Base-by-base conservation (phyloP, 2,113 vertebrate genomes). In the Euleptes europaea region DNA sequence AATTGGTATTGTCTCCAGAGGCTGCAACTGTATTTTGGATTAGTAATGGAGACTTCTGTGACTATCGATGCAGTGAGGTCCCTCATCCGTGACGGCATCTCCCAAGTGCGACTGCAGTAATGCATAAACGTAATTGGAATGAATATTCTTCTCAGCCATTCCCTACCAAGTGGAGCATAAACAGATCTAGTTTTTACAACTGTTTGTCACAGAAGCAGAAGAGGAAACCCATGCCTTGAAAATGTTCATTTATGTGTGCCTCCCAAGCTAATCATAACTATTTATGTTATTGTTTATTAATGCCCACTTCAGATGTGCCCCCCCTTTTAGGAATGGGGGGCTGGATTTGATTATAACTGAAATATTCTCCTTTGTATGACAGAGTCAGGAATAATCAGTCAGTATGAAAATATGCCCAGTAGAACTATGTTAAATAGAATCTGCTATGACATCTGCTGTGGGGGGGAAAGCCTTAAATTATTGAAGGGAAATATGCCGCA, bases 401-500 rank as follows among this genome's bases (percentile, higher is more conserved):
- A 93, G 86, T 80, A 78, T 94, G 90, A 88, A 90, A 92, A 79
- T 60, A 19, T 72, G 49, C 90, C 78, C 83, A 60, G 82, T 79
- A 92, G 87, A 89, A 60, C 82, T 89, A 76, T 92, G 91, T 93
- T 94, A 92, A 90, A 90, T 88, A 70, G 87, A 92, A 94, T 92
- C 80, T 91, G 85, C 26, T 83, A 76, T 94, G 92, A 94, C 94
- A 92, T 93, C 88, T 93, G 78, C 90, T 93, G 90, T 35, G 76
- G 21, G 28, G 91, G 89, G 85, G 82, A 83, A 84, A 40, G 4
- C 21, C 54, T 89, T 95, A 88, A 93, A 94, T 93, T 92, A 93
- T 94, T 93, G 90, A 95, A 91, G 88, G 87, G 88, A 91, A 91
- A 90, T n/a, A n/a, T 51, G 75, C 86, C 91, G 87, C 87, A 93